Conservation (phyloP, 2,113 vertebrate species). For the Elgaria multicarinata region DNA sequence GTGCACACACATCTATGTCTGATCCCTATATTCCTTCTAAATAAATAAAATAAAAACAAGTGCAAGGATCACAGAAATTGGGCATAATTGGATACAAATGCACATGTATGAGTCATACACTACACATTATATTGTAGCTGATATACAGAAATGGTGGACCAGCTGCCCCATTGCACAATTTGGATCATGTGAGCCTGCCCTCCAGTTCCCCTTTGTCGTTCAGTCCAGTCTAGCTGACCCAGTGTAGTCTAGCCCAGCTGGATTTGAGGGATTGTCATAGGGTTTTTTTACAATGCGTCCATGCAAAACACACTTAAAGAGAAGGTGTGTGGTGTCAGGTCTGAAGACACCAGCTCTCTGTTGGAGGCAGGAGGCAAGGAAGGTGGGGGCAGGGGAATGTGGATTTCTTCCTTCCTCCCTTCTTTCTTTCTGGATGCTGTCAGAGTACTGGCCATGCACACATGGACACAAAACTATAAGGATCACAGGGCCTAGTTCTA, state of each 20-base stretch:
- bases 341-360: neutral
- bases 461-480: neutral
- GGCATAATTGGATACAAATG: neutral
- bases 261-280: neutral
- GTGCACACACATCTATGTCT: neutral
- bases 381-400: neutral
- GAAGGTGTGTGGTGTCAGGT: neutral
- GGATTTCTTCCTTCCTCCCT: neutral
- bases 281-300: neutral
- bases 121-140: neutral
- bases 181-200: neutral
- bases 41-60: neutral
- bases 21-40: neutral
- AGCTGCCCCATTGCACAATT: neutral
- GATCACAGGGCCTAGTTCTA: neutral
- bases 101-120: neutral
- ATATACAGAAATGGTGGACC: too few relatives aligned
- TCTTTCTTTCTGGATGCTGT: neutral
- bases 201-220: neutral
- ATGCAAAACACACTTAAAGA: neutral
- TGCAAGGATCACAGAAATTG: neutral
- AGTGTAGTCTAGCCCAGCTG: neutral
- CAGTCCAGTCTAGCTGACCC: neutral
- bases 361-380: too few relatives aligned
- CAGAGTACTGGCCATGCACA: neutral